Conservation (phyloP, 2,888 invertebrate species). For the Plebejus anna region DNA sequence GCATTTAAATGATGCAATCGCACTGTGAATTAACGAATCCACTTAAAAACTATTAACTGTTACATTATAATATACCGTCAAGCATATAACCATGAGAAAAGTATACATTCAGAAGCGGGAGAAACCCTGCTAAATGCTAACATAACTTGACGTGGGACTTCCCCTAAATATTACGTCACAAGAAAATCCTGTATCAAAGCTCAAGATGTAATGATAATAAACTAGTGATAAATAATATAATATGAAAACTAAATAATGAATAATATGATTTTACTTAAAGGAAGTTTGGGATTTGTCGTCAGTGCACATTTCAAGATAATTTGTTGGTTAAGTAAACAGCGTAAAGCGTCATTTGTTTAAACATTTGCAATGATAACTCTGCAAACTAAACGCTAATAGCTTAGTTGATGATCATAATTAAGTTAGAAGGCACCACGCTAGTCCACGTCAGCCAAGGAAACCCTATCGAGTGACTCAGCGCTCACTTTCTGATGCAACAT, state of each 20-base stretch:
- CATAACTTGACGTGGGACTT: neutral
- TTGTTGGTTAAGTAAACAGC: no score
- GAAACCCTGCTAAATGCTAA: neutral
- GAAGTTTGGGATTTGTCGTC: no score
- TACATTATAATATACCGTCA: no score
- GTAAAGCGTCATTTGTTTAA: no score
- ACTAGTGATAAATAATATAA: neutral
- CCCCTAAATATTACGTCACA: neutral
- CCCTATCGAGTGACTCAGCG: slow-evolving; percentile 6
- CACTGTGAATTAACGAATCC: neutral
- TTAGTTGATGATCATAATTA: neutral
- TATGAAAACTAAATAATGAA: neutral
- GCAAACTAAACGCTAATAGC: neutral
- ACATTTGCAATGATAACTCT: neutral
- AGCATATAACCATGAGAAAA: no score
- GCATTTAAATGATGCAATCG: no score
- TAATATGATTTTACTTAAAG: neutral
- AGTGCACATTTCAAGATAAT: no score
- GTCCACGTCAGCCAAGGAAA: slow-evolving; percentile 21
- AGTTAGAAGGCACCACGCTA: neutral
- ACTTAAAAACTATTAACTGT: no score
- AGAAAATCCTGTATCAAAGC: neutral
- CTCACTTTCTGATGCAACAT: slow-evolving; percentile 22
- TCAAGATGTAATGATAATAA: neutral
- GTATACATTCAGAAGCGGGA: neutral